These are phyloP conservation scores for Temnothorax rugatulus DNA, from an alignment of 2,888 invertebrate genomes.

Conservation along the genomic window DNA sequence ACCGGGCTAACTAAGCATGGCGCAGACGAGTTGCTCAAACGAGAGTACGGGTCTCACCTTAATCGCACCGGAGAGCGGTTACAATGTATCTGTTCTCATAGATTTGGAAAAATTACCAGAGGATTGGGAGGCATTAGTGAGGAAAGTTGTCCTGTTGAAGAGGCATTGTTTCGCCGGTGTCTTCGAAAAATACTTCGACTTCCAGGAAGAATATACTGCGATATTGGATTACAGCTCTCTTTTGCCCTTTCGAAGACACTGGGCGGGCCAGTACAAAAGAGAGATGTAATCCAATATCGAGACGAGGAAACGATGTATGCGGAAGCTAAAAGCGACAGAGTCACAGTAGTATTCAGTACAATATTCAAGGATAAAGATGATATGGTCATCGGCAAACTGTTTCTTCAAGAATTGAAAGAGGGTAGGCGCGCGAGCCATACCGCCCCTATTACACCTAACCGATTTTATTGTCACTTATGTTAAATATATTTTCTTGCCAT, in stretches of 20 bases:
- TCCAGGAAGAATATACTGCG: conserved; percentile 99
- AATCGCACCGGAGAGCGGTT: conserved; percentile 95
- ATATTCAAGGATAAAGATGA: conserved; percentile 99
- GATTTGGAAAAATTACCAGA: conserved; percentile 97
- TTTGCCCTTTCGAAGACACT: too few relatives aligned
- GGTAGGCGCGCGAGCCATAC: conserved; percentile 98
- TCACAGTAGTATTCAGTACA: conserved; percentile 99
- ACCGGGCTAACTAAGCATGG: too few relatives aligned
- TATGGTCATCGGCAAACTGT: conserved; percentile 99
- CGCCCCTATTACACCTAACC: too few relatives aligned
- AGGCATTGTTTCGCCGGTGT: conserved; percentile 99
- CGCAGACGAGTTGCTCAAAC: conserved; percentile 97
- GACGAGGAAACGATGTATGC: conserved; percentile 99
- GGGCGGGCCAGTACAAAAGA: conserved; percentile 94
- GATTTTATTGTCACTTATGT: too few relatives aligned
- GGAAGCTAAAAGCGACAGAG: conserved; percentile 98
- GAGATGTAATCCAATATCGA: conserved; percentile 99
- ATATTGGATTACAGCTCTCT: too few relatives aligned
- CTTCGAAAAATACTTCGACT: conserved; percentile 99
- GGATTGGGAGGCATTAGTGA: conserved; percentile 95
- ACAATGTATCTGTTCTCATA: conserved; percentile 96
- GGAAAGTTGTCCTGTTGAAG: conserved; percentile 97
- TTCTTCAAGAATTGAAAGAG: conserved; percentile 99
- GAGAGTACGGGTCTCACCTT: conserved; percentile 95
- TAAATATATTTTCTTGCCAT: too few relatives aligned